These are phyloP conservation scores for Lepus europaeus DNA, from an alignment of 2,113 vertebrate genomes.

Conservation along the genomic window DNA sequence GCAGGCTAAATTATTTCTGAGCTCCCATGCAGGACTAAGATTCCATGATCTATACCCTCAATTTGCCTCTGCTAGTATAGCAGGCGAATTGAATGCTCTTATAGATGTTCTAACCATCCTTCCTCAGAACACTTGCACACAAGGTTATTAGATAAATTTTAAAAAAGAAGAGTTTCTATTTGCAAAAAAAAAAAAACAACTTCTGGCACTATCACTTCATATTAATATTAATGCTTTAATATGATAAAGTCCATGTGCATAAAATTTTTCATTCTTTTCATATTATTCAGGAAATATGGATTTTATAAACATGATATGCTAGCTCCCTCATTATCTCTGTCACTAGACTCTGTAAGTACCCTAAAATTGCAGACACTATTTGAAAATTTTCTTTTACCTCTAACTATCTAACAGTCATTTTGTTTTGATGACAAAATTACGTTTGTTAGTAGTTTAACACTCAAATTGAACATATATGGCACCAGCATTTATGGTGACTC, in stretches of 20 bases:
- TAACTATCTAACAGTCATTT: background rate
- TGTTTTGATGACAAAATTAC: background rate
- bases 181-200: background rate
- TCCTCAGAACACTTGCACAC: background rate
- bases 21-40: constrained; percentile 38
- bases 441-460: background rate
- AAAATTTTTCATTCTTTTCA: background rate
- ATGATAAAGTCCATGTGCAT: background rate
- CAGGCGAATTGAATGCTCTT: constrained; percentile 17
- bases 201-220: background rate
- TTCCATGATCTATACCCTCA: constrained; percentile 58
- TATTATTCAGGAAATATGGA: constrained; percentile 2
- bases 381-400: background rate
- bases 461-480: background rate
- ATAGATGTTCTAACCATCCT: background rate
- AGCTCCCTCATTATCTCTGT: background rate
- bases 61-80: constrained; percentile 13
- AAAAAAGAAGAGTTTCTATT: constrained; percentile 54
- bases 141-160: constrained; percentile 64
- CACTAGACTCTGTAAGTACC: background rate
- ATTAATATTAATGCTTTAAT: constrained; percentile 65
- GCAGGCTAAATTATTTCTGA: constrained; percentile 71
- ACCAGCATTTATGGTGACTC: background rate
- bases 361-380: background rate
- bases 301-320: background rate